phyloP scores from a whole-genome alignment of 2,113 vertebrate species.

The Parotia lawesii region DNA sequence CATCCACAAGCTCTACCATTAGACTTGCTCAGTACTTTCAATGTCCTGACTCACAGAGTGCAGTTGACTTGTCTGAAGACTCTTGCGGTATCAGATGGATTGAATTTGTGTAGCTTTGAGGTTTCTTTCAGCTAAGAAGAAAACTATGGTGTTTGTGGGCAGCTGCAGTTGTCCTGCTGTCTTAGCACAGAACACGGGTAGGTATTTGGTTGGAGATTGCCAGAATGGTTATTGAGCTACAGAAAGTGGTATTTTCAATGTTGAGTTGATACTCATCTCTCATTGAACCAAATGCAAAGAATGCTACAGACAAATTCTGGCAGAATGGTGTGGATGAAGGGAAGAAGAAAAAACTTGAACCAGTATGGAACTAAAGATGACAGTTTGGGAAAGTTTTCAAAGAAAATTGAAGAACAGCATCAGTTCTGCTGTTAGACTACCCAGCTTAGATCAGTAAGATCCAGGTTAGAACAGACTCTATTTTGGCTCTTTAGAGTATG shows the following conservation, averaged over 20 bases:
- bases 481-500: not conserved
- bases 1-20: not conserved
- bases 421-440: not conserved
- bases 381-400: not conserved
- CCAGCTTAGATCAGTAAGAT: not conserved
- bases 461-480: not conserved
- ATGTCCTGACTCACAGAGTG: not conserved
- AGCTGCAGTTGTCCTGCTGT: not conserved
- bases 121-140: not conserved
- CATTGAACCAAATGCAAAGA: not conserved
- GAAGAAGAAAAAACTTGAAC: not conserved
- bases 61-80: not conserved
- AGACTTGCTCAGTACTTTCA: not conserved
- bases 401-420: not conserved
- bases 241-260: not conserved
- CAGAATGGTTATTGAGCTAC: not conserved
- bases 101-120: not conserved
- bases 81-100: not conserved
- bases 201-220: not conserved
- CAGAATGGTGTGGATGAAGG: not conserved
- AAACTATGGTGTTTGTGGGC: not conserved
- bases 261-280: not conserved
- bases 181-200: not conserved
- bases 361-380: not conserved
- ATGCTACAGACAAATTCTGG: not conserved